Evolutionary conservation across 2,113 vertebrate genomes (phyloP).

Genomic region (Coryphaenoides rupestris): DNA sequence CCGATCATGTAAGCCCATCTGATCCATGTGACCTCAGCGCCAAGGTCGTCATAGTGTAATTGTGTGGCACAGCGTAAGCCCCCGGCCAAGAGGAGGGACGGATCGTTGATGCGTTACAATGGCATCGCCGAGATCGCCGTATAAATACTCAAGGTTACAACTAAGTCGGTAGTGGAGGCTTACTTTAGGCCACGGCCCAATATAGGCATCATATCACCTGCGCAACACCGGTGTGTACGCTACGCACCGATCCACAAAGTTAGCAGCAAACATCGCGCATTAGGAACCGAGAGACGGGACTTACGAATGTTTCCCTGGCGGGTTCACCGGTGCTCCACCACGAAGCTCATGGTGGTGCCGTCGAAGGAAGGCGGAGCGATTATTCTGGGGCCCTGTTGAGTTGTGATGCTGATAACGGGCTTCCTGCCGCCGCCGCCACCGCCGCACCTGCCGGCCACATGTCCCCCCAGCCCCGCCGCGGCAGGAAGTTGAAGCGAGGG

Average conservation of each 20-base stretch:
- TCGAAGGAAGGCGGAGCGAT: constrained; percentile 93
- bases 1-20: background rate
- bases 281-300: constrained; percentile 15
- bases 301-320: constrained; percentile 46
- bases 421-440: constrained; percentile 67
- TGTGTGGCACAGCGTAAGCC: too few species aligned
- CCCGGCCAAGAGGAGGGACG: too few species aligned
- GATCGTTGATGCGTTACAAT: too few species aligned
- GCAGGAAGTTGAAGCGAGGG: constrained; percentile 31
- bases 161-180: too few species aligned
- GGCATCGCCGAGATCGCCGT: too few species aligned
- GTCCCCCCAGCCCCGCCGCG: constrained; percentile 47
- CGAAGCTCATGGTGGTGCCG: constrained; percentile 96
- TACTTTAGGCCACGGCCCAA: too few species aligned
- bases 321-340: constrained; percentile 92
- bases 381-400: constrained; percentile 88
- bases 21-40: too few species aligned
- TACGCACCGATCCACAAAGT: background rate
- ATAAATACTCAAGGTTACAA: too few species aligned
- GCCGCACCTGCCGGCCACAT: constrained; percentile 51
- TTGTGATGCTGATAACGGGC: constrained; percentile 88
- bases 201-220: too few species aligned
- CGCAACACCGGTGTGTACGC: too few species aligned
- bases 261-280: background rate
- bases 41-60: too few species aligned